Percentiles rank a stretch among this genome's conserved stretches.
Conservation (phyloP, 2,888 invertebrate genomes). For the Acrobasis consociella region DNA sequence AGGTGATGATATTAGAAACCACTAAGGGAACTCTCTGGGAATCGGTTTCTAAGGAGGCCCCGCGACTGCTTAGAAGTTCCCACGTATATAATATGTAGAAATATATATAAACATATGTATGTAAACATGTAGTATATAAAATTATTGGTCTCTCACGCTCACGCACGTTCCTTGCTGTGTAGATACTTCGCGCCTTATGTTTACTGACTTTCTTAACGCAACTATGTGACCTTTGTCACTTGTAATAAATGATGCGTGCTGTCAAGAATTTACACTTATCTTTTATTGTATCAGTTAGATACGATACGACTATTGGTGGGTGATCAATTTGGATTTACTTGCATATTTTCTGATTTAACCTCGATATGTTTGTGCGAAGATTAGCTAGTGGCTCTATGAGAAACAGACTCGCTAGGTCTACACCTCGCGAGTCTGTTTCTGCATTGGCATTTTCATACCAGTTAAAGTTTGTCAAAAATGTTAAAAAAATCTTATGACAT, state of each 20-base stretch:
- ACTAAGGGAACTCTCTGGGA: too few relatives aligned
- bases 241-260: background rate
- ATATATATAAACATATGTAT: background rate
- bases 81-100: too few relatives aligned
- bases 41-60: too few relatives aligned
- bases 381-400: too few relatives aligned
- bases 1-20: too few relatives aligned
- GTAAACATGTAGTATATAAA: background rate
- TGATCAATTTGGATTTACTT: background rate
- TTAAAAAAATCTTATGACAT: too few relatives aligned
- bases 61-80: too few relatives aligned
- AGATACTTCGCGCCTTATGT: background rate
- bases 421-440: too few relatives aligned
- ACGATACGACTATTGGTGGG: background rate
- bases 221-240: background rate
- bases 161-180: background rate
- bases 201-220: constrained; percentile 3
- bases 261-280: background rate
- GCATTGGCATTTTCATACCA: too few relatives aligned
- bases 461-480: too few relatives aligned
- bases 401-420: too few relatives aligned
- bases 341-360: background rate
- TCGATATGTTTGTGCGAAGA: background rate
- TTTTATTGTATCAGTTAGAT: background rate
- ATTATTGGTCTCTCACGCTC: background rate